Evolutionary conservation across 1,140 invertebrate genomes (phyloP), one percentile per base, ranked within the genome.

Genomic region (Caenorhabditis tropicalis): DNA sequence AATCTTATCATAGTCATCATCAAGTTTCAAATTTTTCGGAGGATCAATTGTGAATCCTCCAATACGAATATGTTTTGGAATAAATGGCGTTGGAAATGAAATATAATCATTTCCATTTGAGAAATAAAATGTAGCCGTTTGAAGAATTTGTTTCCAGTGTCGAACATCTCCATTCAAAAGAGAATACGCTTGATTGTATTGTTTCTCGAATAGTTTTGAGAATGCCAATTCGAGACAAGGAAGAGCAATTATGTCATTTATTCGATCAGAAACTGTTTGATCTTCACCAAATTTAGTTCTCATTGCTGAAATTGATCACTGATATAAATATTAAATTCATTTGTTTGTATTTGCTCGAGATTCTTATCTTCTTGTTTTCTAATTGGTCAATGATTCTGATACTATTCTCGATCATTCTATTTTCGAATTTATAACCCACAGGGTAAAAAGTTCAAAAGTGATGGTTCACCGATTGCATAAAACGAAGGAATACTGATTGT

Each of bases 1-100:
- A 43, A 85, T 48, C 16, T 85, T 56, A 12, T 80, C 51, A 51
- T 53, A 86, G 1, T 82, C 58, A 0, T 65, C 58, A 4, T 36
- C 58, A 19, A 65, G 19, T 36, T 65, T 65, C 15, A 65, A n/a
- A 65, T 33, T 65, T 36, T 65, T 65, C 19, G 58, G 58, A 9
- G 58, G 58, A 19, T 65, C 58, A 65, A 65, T 36, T 65, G 58
- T 65, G 21, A 65, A 65, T 85, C 85, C 85, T 21, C 85, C 85
- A 56, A 86, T 74, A 21, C 31, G 31, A 39, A 86, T 39, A 29
- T 56, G 39, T 58, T 86, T 86, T 9, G 53, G 31, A 19, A 86
- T 6, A 0, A 56, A 16, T 31, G 82, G 85, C 2, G 33, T 31
- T 10, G 82, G 51, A 24, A 74, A 86, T 5, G 85, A 39, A 24